These are phyloP conservation scores for Eupsilia transversa DNA, from an alignment of 2,888 invertebrate species.

Conservation along the genomic window DNA sequence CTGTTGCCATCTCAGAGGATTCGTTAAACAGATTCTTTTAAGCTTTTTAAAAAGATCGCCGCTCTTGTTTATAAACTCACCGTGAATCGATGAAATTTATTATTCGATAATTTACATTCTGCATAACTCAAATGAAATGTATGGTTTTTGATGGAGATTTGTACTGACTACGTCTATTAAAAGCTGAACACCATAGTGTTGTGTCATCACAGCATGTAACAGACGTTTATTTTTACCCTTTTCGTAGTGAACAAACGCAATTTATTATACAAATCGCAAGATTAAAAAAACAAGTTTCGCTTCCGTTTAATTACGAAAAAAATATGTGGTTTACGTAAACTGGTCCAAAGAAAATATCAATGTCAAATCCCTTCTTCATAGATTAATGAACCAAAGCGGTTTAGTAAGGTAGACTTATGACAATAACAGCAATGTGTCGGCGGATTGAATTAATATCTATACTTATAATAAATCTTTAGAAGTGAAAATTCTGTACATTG, in stretches of 20 bases:
- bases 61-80: constrained; percentile 70
- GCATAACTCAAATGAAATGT: constrained; percentile 40
- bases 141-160: neutral
- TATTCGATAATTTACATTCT: constrained; percentile 64
- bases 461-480: too few relatives aligned
- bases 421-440: constrained; percentile 19
- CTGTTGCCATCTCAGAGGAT: constrained; percentile 72
- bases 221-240: neutral
- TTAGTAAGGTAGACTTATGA: constrained; percentile 30
- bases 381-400: constrained; percentile 29
- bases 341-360: constrained; percentile 58
- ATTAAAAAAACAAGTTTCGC: constrained; percentile 45
- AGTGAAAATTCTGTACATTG: too few relatives aligned
- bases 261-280: constrained; percentile 14
- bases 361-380: constrained; percentile 58
- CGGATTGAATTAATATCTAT: constrained; percentile 17
- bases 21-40: constrained; percentile 70
- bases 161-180: constrained; percentile 4
- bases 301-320: constrained; percentile 41
- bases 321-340: constrained; percentile 32
- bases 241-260: neutral
- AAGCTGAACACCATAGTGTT: too few relatives aligned
- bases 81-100: constrained; percentile 67
- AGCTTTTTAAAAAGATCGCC: constrained; percentile 62
- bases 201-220: neutral